These are phyloP conservation scores for Troides oblongomaculatus DNA, from an alignment of 2,888 invertebrate species.

Conservation along the genomic window DNA sequence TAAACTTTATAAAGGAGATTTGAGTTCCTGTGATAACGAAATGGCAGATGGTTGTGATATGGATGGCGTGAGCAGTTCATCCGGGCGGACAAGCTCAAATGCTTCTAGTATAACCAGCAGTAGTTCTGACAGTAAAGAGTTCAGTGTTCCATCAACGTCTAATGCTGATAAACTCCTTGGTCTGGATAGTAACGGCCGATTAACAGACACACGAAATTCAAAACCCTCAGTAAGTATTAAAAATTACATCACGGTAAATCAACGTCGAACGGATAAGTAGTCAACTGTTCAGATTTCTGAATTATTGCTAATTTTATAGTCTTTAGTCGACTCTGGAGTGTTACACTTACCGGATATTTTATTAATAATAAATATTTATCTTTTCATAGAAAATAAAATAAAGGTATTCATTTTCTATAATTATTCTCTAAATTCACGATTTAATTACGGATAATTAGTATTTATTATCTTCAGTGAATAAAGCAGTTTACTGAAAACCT, in stretches of 20 bases:
- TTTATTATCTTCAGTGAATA: too few species aligned
- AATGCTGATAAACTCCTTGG: constrained; percentile 70
- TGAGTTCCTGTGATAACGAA: constrained; percentile 50
- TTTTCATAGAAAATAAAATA: too few species aligned
- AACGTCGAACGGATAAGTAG: not conserved
- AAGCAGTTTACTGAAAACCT: too few species aligned
- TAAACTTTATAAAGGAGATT: constrained; percentile 66
- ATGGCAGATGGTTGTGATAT: constrained; percentile 48
- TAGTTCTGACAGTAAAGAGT: constrained; percentile 64
- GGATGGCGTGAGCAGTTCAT: constrained; percentile 50
- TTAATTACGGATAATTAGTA: too few species aligned
- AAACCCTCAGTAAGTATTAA: constrained; percentile 52
- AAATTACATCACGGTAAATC: not conserved
- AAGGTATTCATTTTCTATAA: too few species aligned
- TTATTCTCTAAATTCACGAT: too few species aligned
- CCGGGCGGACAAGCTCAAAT: constrained; percentile 63
- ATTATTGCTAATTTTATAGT: not conserved
- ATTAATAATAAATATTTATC: too few species aligned
- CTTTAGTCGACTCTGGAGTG: too few species aligned
- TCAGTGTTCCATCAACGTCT: constrained; percentile 67
- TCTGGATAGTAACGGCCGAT: constrained; percentile 53
- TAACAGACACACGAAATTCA: constrained; percentile 49
- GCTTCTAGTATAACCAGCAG: constrained; percentile 66
- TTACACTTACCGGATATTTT: too few species aligned
- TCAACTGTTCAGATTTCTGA: not conserved